phyloP scores from a whole-genome alignment of 2,113 vertebrate species.

The Girardinichthys multiradiatus region DNA sequence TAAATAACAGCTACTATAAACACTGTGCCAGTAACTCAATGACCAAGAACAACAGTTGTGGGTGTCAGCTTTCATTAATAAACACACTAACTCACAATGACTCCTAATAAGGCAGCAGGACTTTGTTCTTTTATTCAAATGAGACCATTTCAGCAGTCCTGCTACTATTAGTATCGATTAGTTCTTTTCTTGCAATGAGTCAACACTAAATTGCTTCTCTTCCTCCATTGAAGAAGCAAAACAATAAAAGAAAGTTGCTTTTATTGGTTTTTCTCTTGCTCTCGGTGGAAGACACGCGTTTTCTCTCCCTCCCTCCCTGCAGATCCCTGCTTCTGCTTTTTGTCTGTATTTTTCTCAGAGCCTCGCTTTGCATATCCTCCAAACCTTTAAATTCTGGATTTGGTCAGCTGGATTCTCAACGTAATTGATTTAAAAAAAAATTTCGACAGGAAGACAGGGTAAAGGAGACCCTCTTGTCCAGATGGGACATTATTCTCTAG shows the following conservation, averaged over 20 bases:
- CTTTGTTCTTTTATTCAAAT: conserved; percentile 17
- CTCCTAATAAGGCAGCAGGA: conserved; percentile 12
- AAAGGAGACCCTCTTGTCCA: no score
- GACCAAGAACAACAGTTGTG: conserved; percentile 39
- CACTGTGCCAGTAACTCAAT: conserved; percentile 24
- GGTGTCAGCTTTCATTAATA: conserved; percentile 37
- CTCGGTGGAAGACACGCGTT: no score
- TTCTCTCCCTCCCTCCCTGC: no score
- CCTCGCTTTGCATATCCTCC: no score
- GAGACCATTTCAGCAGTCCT: not conserved
- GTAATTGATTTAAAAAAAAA: no score
- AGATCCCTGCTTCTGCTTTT: no score
- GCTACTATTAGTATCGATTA: conserved; percentile 2
- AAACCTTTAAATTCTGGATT: no score
- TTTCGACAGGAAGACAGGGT: no score
- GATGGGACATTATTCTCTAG: no score
- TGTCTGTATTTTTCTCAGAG: no score
- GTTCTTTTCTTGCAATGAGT: not conserved
- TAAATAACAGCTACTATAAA: conserved; percentile 28
- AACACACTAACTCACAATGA: conserved; percentile 22
- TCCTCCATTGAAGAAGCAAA: conserved; percentile 12
- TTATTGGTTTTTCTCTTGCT: no score
- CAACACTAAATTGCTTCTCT: conserved; percentile 11
- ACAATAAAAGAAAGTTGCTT: conserved; percentile 1
- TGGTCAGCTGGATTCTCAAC: no score